These are phyloP conservation scores for Tetragnatha versicolor DNA, from an alignment of 1,140 invertebrate genomes.

Conservation along the genomic window DNA sequence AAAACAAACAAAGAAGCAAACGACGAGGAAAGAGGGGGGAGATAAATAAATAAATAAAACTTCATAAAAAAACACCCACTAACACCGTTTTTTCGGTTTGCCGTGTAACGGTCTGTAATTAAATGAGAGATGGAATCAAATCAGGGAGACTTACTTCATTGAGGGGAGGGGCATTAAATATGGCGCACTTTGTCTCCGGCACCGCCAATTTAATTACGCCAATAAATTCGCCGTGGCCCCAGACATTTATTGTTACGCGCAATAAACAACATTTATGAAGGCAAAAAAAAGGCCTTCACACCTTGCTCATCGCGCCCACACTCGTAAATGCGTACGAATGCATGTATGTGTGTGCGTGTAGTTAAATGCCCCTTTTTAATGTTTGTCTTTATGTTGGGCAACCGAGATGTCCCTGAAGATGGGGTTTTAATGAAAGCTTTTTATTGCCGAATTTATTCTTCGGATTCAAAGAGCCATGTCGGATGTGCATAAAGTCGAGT, in stretches of 20 bases:
- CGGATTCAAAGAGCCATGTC: no score
- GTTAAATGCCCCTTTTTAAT: no score
- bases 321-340: no score
- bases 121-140: conserved; percentile 55
- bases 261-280: conserved; percentile 53
- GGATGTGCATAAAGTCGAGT: no score
- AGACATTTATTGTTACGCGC: conserved; percentile 47
- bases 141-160: conserved; percentile 41
- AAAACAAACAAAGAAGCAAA: neutral
- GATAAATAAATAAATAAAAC: neutral
- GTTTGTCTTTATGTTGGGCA: no score
- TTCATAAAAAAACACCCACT: neutral
- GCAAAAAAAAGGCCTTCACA: no score
- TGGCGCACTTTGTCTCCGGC: conserved; percentile 40
- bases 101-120: conserved; percentile 46
- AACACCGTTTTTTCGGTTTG: conserved; percentile 11
- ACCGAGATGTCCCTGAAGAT: no score
- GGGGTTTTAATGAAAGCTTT: no score
- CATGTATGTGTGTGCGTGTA: no score
- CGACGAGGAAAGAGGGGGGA: neutral
- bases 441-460: no score
- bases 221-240: conserved; percentile 38
- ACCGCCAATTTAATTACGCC: conserved; percentile 48
- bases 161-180: conserved; percentile 43
- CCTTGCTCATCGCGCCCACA: no score